Percentiles rank a stretch among this genome's conserved stretches.
Conservation (phyloP, 1,140 invertebrate genomes). For the Drosophila equinoxialis region DNA sequence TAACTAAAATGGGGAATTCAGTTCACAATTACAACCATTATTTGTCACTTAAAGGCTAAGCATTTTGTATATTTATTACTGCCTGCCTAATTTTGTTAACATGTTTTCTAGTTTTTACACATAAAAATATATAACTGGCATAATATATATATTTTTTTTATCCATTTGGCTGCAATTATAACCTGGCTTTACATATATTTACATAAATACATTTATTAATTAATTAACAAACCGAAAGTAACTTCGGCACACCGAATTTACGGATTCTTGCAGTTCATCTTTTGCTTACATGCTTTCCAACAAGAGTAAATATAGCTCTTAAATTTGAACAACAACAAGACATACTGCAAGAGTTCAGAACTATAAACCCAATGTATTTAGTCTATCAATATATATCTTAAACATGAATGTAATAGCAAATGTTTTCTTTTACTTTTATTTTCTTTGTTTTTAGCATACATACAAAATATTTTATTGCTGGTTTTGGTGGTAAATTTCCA, state of each 20-base stretch:
- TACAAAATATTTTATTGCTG: slow-evolving; percentile 79
- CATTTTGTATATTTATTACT: slow-evolving; percentile 54
- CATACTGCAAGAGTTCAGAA: neutral
- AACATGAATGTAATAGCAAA: slow-evolving; percentile 77
- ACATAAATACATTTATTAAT: slow-evolving; percentile 44
- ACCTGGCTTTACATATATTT: slow-evolving; percentile 57
- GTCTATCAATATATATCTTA: slow-evolving; percentile 39
- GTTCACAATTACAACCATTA: slow-evolving; percentile 49
- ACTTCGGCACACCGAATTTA: neutral
- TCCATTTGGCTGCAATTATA: slow-evolving; percentile 62
- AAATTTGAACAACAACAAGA: too few relatives aligned
- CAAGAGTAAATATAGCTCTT: too few relatives aligned
- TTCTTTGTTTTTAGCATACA: slow-evolving; percentile 80
- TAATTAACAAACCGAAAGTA: slow-evolving; percentile 55
- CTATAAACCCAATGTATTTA: slow-evolving; percentile 41
- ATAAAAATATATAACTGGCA: slow-evolving; percentile 72
- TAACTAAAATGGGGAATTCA: slow-evolving; percentile 38
- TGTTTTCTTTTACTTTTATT: slow-evolving; percentile 80
- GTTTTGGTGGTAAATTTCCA: slow-evolving; percentile 80
- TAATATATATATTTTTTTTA: slow-evolving; percentile 38
- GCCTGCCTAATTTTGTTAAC: slow-evolving; percentile 60
- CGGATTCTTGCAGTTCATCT: neutral
- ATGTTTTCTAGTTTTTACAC: slow-evolving; percentile 48
- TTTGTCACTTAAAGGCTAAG: slow-evolving; percentile 44
- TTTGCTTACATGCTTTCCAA: too few relatives aligned